Conservation (phyloP, 2,888 invertebrate species). For the Noctua comes region DNA sequence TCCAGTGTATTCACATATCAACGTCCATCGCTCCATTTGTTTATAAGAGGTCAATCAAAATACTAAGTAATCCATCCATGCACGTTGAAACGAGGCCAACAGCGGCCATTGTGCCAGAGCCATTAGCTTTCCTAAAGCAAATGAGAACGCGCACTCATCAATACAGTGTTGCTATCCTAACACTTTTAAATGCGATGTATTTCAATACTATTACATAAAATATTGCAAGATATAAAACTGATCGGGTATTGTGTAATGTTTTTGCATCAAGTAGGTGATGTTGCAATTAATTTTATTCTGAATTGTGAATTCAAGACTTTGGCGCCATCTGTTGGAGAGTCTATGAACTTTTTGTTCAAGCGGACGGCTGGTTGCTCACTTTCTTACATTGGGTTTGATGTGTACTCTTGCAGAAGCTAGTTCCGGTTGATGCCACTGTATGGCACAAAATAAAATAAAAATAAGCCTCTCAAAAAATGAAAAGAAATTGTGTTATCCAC, state of each 20-base stretch:
- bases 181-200: constrained; percentile 21
- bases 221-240: constrained; percentile 36
- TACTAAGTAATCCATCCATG: constrained; percentile 36
- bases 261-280: background rate
- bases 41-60: constrained; percentile 28
- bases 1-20: background rate
- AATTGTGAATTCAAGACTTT: constrained; percentile 3
- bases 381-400: background rate
- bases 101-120: constrained; percentile 47
- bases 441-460: constrained; percentile 22
- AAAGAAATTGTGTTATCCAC: background rate
- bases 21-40: constrained; percentile 42
- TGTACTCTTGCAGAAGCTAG: constrained; percentile 31
- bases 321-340: constrained; percentile 57
- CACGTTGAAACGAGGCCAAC: constrained; percentile 46
- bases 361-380: background rate
- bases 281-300: constrained; percentile 28
- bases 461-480: no score
- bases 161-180: constrained; percentile 52
- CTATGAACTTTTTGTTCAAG: constrained; percentile 36
- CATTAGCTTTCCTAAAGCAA: constrained; percentile 49
- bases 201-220: constrained; percentile 28
- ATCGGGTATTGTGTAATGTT: constrained; percentile 12
- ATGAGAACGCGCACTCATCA: constrained; percentile 54
- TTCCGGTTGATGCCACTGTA: constrained; percentile 41